Percentiles rank a stretch among this genome's conserved stretches.
phyloP scores from a whole-genome alignment of 1,140 invertebrate species.

The Monochamus saltuarius region DNA sequence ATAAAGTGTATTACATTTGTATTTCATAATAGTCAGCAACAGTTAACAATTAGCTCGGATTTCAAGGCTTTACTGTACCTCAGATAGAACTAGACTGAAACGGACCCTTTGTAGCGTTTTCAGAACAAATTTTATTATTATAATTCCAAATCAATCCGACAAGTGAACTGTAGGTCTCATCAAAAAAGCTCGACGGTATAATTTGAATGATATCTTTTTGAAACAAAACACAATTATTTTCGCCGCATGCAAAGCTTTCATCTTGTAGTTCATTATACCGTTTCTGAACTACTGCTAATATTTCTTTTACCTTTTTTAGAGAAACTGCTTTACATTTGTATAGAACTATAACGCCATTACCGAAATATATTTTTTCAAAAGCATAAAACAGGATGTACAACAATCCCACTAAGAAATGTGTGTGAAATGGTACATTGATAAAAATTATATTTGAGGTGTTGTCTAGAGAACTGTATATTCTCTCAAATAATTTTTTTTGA shows the following conservation, averaged over 20 bases:
- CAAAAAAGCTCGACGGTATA: constrained; percentile 1
- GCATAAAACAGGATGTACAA: constrained; percentile 32
- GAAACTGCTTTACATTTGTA: constrained; percentile 6
- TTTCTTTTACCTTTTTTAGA: constrained; percentile 10
- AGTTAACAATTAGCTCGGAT: too few relatives aligned
- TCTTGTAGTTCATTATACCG: neutral
- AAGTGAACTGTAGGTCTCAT: neutral
- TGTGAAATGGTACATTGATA: constrained; percentile 39
- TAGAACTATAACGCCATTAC: constrained; percentile 29
- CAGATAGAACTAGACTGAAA: too few relatives aligned
- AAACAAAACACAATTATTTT: neutral
- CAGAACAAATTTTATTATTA: constrained; percentile 7
- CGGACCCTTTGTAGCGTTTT: too few relatives aligned
- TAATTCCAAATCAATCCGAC: constrained; percentile 10
- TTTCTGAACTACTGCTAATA: constrained; percentile 2
- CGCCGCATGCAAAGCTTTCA: neutral
- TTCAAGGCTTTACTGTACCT: too few relatives aligned
- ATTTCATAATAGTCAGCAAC: too few relatives aligned
- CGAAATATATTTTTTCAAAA: constrained; percentile 32
- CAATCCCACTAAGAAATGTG: constrained; percentile 42
- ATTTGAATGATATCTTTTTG: constrained; percentile 12
- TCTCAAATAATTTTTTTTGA: constrained; percentile 32
- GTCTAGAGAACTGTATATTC: constrained; percentile 20
- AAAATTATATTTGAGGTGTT: constrained; percentile 35
- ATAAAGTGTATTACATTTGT: too few relatives aligned